Evolutionary conservation across 2,888 invertebrate species (phyloP).

Genomic region (Drosophila testacea): DNA sequence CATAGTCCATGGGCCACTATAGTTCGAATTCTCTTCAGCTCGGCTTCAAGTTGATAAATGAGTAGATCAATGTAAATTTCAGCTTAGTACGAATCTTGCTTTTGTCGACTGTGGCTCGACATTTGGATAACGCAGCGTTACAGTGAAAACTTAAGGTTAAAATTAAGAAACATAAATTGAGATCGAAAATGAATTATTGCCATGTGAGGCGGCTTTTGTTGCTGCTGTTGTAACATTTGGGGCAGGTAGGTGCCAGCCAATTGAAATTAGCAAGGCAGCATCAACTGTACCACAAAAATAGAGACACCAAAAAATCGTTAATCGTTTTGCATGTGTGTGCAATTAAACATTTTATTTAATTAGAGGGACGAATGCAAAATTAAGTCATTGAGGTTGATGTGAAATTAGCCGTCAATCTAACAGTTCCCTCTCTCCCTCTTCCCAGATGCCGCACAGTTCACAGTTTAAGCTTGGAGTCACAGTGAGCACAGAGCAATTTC

Average conservation of each 20-base stretch:
- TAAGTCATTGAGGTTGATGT: constrained; percentile 35
- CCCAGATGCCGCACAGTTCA: constrained; percentile 72
- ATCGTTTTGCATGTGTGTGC: constrained; percentile 31
- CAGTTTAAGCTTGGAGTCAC: constrained; percentile 61
- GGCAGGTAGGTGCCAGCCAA: constrained; percentile 67
- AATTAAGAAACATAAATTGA: constrained; percentile 31
- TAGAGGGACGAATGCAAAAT: constrained; percentile 32
- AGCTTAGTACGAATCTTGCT: constrained; percentile 73
- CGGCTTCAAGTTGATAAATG: constrained; percentile 68
- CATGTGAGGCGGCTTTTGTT: constrained; percentile 43
- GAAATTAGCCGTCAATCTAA: constrained; percentile 35
- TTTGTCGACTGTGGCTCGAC: constrained; percentile 53
- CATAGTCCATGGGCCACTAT: constrained; percentile 25
- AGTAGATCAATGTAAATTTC: constrained; percentile 66
- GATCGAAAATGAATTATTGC: constrained; percentile 32
- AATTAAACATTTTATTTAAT: constrained; percentile 57
- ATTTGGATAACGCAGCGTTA: constrained; percentile 38
- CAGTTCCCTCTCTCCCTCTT: constrained; percentile 5
- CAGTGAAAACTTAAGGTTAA: constrained; percentile 65
- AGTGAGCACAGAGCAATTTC: constrained; percentile 58
- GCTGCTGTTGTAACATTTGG: constrained; percentile 39
- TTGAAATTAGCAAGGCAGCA: constrained; percentile 71
- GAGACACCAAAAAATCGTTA: constrained; percentile 4
- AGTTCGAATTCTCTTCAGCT: constrained; percentile 22
- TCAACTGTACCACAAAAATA: constrained; percentile 12